Base-by-base conservation (phyloP, 2,797 vertebrate species). In the Sebastes alutus region DNA sequence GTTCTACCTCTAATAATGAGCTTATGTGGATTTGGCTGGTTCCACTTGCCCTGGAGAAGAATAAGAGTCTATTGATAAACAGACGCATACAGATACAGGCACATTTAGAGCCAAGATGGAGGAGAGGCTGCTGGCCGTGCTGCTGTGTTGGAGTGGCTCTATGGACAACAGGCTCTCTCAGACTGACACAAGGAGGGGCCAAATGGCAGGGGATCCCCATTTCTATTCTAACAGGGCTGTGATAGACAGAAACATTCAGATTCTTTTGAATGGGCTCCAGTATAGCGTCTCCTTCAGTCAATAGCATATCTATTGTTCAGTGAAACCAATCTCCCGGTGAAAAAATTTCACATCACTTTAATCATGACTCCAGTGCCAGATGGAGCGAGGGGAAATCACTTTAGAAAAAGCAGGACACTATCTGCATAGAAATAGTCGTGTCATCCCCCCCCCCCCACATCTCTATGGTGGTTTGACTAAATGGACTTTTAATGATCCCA, bases 1-100 rank as follows among this genome's bases (percentile, higher is more conserved):
- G 83, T 87, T 91, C 90, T 93, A 91, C 83, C 87, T 92, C 85
- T 90, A 89, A 93, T 89, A 92, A 93, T 85, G 88, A 93, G 90
- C 91, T 92, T 92, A 89, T 93, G 86, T 86, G 87, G 88, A 90
- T 89, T 93, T 92, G 91, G 92, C 92, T 83, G 78, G 65, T 81
- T 81, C 54, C 77, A 80, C 78, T 77, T 29, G 20, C 76, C 72
- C 65, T 80, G 85, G 88, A 87, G 74, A 83, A 88, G 77, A 86
- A 88, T 81, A 79, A 82, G 77, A 78, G 82, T 86, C 83, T 88
- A 85, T 81, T 86, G 92, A 94, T 84, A 89, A 90, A 90, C 87
- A 90, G 84, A 89, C 82, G n/a, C 81, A 82, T 86, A 71, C 70
- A 89, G 81, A 87, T 84, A 76, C 66, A 80, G 61, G 82, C 82